phyloP scores from a whole-genome alignment of 2,888 invertebrate species.

The Notocelia uddmanniana region DNA sequence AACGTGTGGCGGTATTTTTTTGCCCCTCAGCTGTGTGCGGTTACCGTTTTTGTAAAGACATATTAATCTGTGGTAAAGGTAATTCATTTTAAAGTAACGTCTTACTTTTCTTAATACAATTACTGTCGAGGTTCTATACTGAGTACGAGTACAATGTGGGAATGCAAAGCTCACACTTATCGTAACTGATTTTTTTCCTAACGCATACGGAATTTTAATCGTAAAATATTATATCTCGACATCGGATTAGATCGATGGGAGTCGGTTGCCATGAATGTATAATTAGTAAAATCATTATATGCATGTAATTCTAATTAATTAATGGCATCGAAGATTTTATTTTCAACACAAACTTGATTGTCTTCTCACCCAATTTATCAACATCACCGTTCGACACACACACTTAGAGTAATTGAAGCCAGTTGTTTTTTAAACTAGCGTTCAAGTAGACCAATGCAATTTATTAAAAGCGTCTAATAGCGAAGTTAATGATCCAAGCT shows the following conservation, averaged over 20 bases:
- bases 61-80: too few species aligned
- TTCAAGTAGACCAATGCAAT: conserved; percentile 52
- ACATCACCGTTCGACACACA: background rate
- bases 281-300: too few species aligned
- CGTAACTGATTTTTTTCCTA: too few species aligned
- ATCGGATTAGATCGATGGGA: too few species aligned
- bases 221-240: too few species aligned
- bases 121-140: too few species aligned
- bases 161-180: too few species aligned
- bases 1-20: conserved; percentile 45
- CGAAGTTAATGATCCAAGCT: conserved; percentile 48
- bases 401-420: conserved; percentile 12
- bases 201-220: too few species aligned
- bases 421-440: conserved; percentile 25
- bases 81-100: background rate
- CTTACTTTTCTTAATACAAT: conserved; percentile 4
- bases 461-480: conserved; percentile 60
- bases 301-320: too few species aligned
- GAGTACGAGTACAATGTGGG: too few species aligned
- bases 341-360: background rate
- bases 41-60: conserved; percentile 34
- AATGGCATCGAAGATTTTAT: background rate
- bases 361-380: background rate
- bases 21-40: conserved; percentile 31
- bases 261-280: too few species aligned